Percentiles rank a stretch among this genome's conserved stretches.
phyloP scores from a whole-genome alignment of 1,140 invertebrate genomes.

The Zaprionus vittiger region DNA sequence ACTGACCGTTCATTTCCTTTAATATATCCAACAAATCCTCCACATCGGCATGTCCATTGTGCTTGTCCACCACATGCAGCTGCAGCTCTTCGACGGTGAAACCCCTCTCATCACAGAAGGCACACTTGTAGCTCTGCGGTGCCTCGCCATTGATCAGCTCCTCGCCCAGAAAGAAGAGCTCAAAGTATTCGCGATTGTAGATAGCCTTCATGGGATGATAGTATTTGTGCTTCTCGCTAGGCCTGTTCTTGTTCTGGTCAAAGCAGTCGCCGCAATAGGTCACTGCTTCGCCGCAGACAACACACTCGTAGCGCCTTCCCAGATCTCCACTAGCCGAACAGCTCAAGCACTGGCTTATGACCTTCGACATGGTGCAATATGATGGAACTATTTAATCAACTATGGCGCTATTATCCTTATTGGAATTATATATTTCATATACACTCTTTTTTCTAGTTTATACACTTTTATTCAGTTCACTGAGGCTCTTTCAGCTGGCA shows the following conservation, averaged over 20 bases:
- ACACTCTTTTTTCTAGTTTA: not conserved
- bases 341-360: conserved; percentile 16
- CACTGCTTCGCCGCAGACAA: conserved; percentile 41
- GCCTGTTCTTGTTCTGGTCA: conserved; percentile 26
- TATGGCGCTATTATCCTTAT: not conserved
- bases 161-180: conserved; percentile 51
- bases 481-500: not conserved
- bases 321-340: conserved; percentile 28
- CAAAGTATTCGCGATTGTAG: conserved; percentile 36
- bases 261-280: conserved; percentile 51
- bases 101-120: conserved; percentile 51
- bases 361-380: not conserved
- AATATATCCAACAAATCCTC: conserved; percentile 44
- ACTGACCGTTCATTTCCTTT: conserved; percentile 30
- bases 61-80: conserved; percentile 45
- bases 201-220: conserved; percentile 64
- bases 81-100: conserved; percentile 49
- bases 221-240: conserved; percentile 43
- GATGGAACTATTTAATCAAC: not conserved
- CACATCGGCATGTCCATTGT: conserved; percentile 37
- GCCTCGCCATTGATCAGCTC: conserved; percentile 43
- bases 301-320: conserved; percentile 46
- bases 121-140: conserved; percentile 55
- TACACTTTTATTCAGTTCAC: not conserved
- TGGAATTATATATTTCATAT: not conserved